Evolutionary conservation across 2,888 invertebrate species (phyloP), one percentile per base, ranked within the genome.

Genomic region (Tetrapedia diversipes): DNA sequence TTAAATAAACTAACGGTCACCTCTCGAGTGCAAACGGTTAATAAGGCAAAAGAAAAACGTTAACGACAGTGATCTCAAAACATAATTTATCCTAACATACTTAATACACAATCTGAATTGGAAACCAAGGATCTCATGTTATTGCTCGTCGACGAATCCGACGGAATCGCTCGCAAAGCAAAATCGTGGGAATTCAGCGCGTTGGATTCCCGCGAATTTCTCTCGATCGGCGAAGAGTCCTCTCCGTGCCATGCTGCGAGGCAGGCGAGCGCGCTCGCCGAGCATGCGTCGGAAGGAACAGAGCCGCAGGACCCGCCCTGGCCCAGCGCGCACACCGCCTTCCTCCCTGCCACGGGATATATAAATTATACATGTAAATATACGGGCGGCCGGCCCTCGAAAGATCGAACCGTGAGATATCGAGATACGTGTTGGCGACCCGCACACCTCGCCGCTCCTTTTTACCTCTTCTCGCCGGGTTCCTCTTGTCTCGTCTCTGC

Each of bases 351-450:
- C 65, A 80, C 84, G 86, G 86, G 88, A 87, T 89, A 90, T 89
- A 90, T 90, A 89, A 90, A 90, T 90, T 90, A 90, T 90, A 89
- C 90, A 90, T 90, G 89, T 90, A 90, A 90, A 90, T 90, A 90
- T 89, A 90, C 89, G 87, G 86, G 82, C 89, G 82, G 84, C 84
- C 84, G 45, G 60, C 79, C 78, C 84, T n/a, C 47, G 47, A 45
- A 81, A 89, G 90, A 90, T 90, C 89, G 86, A 90, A 90, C 81
- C 74, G 81, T 79, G 73, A 86, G 89, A 90, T 90, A 89, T 88
- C 88, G 86, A 87, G 83, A 89, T 89, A 88, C 86, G 89, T 89
- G 86, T 88, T 86, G 87, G 88, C 86, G 86, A 86, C 86, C 84
- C 86, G 83, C 74, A 72, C 83, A 69, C 82, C 75, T 75, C 76